Evolutionary conservation across 2,113 vertebrate genomes (phyloP), one percentile per base, ranked within the genome.

Genomic region (Mellivora capensis): DNA sequence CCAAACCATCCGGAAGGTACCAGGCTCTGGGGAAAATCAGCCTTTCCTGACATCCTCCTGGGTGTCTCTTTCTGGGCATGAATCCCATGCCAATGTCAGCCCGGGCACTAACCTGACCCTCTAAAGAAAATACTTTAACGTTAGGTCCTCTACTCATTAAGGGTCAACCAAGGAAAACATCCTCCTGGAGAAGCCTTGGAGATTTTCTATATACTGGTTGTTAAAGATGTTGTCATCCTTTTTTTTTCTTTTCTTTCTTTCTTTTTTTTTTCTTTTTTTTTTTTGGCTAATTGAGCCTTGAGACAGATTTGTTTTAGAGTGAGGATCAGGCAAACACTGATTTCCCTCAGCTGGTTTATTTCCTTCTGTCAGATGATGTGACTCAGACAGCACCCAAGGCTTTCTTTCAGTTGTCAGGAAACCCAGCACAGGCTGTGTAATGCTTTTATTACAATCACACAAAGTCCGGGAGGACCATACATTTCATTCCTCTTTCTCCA

Each of bases 371-470:
- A 87, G 57, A 42, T 72, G 57, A 87, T 84, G 67, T 47, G 34
- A 76, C 87, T 85, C 39, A 61, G 94, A 86, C 64, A 18, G 44
- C 37, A 90, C n/a, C 67, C 7, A 57, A 25, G 74, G 12, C 57
- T 97, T 93, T 25, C 39, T 97, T 96, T 93, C 37, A 37, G 29
- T 97, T 97, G 74, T 94, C 67, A 88, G 23, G 71, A 96, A 95
- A 97, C 76, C 72, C 42, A 96, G 54, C 92, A 94, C 61, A 94
- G 20, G 59, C 47, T 54, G 21, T 54, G 21, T 20, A 71, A 34
- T 87, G 49, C 67, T 88, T 93, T 93, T 39, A 87, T 87, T 71
- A 47, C 9, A 71, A 8, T 67, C 92, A 79, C 37, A 71, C 71
- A 94, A 82, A 59, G 27, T 81, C 85, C 34, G 49, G 31, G 82